A percentile compares a stretch with the other conserved stretches of the same genome.
These are phyloP conservation scores for Knipowitschia caucasica DNA, from an alignment of 2,797 vertebrate genomes.

Conservation along the genomic window DNA sequence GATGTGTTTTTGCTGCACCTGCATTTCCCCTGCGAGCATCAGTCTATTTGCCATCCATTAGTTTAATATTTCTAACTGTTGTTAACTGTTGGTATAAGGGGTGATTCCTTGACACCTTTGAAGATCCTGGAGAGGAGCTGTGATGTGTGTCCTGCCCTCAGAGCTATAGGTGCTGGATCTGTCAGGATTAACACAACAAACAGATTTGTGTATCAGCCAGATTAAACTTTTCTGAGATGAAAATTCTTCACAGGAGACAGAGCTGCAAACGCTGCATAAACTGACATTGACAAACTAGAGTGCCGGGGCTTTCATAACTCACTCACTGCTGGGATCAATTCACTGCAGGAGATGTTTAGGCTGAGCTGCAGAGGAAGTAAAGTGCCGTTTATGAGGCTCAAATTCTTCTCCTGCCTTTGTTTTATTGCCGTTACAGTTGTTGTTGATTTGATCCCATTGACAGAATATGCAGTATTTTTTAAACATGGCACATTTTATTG, in stretches of 20 bases:
- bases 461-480: too few relatives aligned
- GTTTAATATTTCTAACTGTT: constrained; percentile 28
- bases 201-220: constrained; percentile 16
- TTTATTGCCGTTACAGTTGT: too few relatives aligned
- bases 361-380: constrained; percentile 23
- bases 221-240: constrained; percentile 19
- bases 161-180: constrained; percentile 5
- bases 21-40: too few relatives aligned
- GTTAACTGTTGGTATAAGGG: not conserved
- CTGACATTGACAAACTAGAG: constrained; percentile 40
- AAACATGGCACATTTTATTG: too few relatives aligned
- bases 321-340: constrained; percentile 28
- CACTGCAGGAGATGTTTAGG: constrained; percentile 9
- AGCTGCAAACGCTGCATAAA: constrained; percentile 33
- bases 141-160: not conserved
- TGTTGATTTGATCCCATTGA: too few relatives aligned
- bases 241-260: constrained; percentile 20
- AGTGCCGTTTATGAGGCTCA: too few relatives aligned
- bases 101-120: constrained; percentile 27
- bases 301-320: constrained; percentile 29
- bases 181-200: constrained; percentile 13
- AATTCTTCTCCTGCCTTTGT: too few relatives aligned
- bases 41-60: too few relatives aligned
- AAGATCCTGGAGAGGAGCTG: not conserved
- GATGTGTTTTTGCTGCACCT: too few relatives aligned